Evolutionary conservation across 2,797 vertebrate species (phyloP).

Genomic region (Hippocampus kuda): DNA sequence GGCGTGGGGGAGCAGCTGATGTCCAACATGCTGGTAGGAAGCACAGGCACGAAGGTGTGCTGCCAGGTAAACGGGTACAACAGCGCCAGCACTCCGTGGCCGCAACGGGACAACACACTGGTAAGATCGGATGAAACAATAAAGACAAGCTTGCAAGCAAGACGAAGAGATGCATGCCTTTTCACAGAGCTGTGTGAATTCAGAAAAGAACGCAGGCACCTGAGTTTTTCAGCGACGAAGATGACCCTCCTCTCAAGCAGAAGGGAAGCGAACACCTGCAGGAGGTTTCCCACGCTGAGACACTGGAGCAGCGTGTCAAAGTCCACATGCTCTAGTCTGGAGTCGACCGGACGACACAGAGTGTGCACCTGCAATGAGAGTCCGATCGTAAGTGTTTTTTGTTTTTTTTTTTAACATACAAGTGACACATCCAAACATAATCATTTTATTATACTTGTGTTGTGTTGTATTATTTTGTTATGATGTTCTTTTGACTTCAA

Average conservation of each 20-base stretch:
- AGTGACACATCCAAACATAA: too few species aligned
- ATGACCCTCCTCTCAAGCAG: slow-evolving; percentile 92
- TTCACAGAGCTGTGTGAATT: background rate
- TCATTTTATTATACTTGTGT: too few species aligned
- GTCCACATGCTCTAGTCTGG: slow-evolving; percentile 89
- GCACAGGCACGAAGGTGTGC: slow-evolving; percentile 92
- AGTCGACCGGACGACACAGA: slow-evolving; percentile 86
- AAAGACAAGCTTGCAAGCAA: slow-evolving; percentile 5
- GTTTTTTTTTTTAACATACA: too few species aligned
- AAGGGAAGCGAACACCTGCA: slow-evolving; percentile 88
- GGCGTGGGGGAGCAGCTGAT: slow-evolving; percentile 96
- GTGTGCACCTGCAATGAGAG: slow-evolving; percentile 74
- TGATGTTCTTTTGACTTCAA: too few species aligned
- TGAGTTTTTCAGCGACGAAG: slow-evolving; percentile 90
- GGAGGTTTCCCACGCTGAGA: slow-evolving; percentile 73
- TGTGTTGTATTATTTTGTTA: too few species aligned
- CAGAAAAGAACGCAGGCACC: slow-evolving; percentile 55
- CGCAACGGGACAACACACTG: slow-evolving; percentile 85
- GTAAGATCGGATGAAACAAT: background rate
- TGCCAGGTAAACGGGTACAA: slow-evolving; percentile 97
- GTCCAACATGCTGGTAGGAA: slow-evolving; percentile 91
- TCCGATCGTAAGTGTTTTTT: background rate
- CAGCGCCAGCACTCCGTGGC: slow-evolving; percentile 81
- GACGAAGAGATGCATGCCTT: slow-evolving; percentile 2
- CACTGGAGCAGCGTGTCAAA: slow-evolving; percentile 88